These are phyloP conservation scores for Zophobas morio DNA, from an alignment of 1,140 invertebrate genomes.

Conservation along the genomic window DNA sequence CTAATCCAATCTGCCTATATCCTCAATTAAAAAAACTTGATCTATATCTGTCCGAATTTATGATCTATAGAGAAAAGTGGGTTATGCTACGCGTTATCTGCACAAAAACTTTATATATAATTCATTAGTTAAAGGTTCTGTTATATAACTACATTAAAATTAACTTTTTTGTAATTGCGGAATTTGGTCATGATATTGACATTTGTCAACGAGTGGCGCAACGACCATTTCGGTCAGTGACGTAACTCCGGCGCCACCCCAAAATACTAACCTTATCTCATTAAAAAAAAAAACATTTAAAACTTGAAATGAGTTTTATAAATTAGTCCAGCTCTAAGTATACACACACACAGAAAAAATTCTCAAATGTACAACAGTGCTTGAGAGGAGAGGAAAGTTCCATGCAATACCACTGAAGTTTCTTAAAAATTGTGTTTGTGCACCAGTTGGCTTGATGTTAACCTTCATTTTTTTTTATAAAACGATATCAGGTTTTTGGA, in stretches of 20 bases:
- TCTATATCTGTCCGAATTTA: slow-evolving; percentile 43
- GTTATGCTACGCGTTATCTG: slow-evolving; percentile 29
- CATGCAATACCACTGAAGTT: too few relatives aligned
- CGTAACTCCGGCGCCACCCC: background rate
- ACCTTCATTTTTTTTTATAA: too few relatives aligned
- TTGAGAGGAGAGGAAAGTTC: too few relatives aligned
- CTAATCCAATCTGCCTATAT: slow-evolving; percentile 27
- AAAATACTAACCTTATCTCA: too few relatives aligned
- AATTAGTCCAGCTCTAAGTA: too few relatives aligned
- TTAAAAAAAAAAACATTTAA: too few relatives aligned
- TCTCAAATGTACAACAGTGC: too few relatives aligned
- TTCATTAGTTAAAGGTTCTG: slow-evolving; percentile 43
- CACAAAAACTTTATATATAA: slow-evolving; percentile 36
- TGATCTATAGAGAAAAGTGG: slow-evolving; percentile 39
- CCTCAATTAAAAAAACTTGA: slow-evolving; percentile 42
- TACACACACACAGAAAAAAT: too few relatives aligned
- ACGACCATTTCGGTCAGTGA: background rate
- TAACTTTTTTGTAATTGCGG: slow-evolving; percentile 20
- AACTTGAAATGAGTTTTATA: too few relatives aligned
- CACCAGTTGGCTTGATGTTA: too few relatives aligned
- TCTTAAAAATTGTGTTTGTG: too few relatives aligned
- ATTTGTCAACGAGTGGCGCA: slow-evolving; percentile 16
- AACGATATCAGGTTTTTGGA: too few relatives aligned
- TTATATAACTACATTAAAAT: slow-evolving; percentile 43
- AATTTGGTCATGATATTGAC: slow-evolving; percentile 42